Evolutionary conservation across 1,140 invertebrate genomes (phyloP).

Genomic region (Drosophila ogumai): DNA sequence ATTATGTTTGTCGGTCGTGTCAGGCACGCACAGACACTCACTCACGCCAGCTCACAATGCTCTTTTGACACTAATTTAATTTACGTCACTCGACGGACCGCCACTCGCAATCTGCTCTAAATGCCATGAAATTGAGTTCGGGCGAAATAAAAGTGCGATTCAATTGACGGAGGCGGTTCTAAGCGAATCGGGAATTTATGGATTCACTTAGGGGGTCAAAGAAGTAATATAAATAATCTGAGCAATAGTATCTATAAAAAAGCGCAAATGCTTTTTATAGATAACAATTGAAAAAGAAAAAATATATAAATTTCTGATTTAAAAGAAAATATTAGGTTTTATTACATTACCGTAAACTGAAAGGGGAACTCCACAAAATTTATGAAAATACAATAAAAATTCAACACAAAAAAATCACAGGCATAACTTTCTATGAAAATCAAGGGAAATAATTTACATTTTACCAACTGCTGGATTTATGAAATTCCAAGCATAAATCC

Average conservation of each 20-base stretch:
- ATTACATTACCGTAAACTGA: too few species aligned
- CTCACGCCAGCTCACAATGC: slow-evolving; percentile 63
- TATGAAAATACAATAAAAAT: neutral
- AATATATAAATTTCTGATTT: neutral
- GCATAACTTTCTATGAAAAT: neutral
- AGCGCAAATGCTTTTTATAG: neutral
- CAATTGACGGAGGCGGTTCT: slow-evolving; percentile 27
- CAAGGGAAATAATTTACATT: neutral
- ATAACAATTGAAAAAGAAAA: neutral
- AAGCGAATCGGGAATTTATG: slow-evolving; percentile 5
- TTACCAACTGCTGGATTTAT: neutral
- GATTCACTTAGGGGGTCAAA: neutral
- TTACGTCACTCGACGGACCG: slow-evolving; percentile 61
- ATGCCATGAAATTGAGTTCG: slow-evolving; percentile 69
- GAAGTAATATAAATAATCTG: neutral
- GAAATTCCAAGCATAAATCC: neutral
- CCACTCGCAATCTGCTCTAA: slow-evolving; percentile 56
- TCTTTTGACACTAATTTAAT: slow-evolving; percentile 82
- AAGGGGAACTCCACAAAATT: neutral
- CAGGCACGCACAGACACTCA: slow-evolving; percentile 76
- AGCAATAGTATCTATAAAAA: neutral
- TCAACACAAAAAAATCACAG: neutral
- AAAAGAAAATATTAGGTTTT: neutral
- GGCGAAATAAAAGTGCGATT: slow-evolving; percentile 38
- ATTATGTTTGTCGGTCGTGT: slow-evolving; percentile 79